phyloP scores from a whole-genome alignment of 2,113 vertebrate genomes.

The Benitochromis conjunctus region DNA sequence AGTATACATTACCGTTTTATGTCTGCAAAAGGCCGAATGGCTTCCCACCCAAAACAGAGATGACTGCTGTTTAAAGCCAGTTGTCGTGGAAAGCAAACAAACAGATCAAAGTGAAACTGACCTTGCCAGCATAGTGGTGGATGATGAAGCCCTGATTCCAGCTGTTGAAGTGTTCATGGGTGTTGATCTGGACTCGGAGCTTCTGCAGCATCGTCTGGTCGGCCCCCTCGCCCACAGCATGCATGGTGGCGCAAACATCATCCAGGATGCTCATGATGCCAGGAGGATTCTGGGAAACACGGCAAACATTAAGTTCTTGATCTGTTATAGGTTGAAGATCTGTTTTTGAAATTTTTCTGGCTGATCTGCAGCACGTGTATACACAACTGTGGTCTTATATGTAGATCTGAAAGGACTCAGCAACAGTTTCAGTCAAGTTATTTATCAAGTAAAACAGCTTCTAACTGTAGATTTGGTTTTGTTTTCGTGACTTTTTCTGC shows the following conservation, averaged over 20 bases:
- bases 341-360: not conserved
- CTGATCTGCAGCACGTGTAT: not conserved
- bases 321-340: not conserved
- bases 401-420: not conserved
- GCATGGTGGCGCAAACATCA: slow-evolving; percentile 98
- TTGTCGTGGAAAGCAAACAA: not conserved
- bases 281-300: slow-evolving; percentile 83
- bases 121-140: slow-evolving; percentile 98
- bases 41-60: not conserved
- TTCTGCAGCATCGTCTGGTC: slow-evolving; percentile 98
- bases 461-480: not conserved
- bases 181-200: slow-evolving; percentile 90
- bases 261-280: slow-evolving; percentile 97
- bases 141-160: slow-evolving; percentile 99
- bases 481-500: not conserved
- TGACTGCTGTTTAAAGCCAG: not conserved
- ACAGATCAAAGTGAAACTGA: slow-evolving; percentile 37
- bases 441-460: not conserved
- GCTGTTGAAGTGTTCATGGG: slow-evolving; percentile 99
- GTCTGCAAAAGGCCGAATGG: not conserved
- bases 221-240: slow-evolving; percentile 92
- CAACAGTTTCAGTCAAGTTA: not conserved
- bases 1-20: not conserved
- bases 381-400: not conserved
- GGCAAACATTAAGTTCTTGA: not conserved